Conservation (phyloP, 2,113 vertebrate genomes). For the Mustela lutreola region DNA sequence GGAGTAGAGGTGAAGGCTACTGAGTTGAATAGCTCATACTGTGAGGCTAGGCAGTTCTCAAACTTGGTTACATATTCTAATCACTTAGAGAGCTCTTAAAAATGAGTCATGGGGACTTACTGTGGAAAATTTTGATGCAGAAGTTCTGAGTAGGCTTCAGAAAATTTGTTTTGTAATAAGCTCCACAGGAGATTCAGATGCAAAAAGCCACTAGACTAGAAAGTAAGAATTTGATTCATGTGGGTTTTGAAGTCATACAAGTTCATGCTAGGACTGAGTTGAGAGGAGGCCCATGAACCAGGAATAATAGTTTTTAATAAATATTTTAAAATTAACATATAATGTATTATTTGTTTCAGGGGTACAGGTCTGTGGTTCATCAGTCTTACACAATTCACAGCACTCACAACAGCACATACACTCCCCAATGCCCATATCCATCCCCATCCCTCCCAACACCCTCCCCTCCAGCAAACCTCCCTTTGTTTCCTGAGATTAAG, state of each 20-base stretch:
- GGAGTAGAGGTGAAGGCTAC: background rate
- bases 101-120: background rate
- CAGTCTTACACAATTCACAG: too few species aligned
- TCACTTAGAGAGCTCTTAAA: background rate
- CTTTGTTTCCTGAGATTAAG: too few species aligned
- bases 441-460: too few species aligned
- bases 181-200: background rate
- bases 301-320: background rate
- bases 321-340: background rate
- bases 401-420: too few species aligned
- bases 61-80: background rate
- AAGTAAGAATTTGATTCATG: background rate
- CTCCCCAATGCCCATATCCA: too few species aligned
- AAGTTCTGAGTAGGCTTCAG: background rate
- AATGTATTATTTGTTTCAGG: too few species aligned
- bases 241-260: background rate
- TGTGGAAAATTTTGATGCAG: background rate
- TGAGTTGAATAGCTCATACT: background rate
- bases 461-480: too few species aligned
- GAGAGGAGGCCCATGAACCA: background rate
- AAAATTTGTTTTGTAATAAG: background rate
- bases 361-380: too few species aligned
- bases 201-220: background rate
- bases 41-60: background rate
- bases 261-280: background rate